These are phyloP conservation scores for Lemur catta DNA, from an alignment of 2,797 vertebrate species.

Conservation along the genomic window DNA sequence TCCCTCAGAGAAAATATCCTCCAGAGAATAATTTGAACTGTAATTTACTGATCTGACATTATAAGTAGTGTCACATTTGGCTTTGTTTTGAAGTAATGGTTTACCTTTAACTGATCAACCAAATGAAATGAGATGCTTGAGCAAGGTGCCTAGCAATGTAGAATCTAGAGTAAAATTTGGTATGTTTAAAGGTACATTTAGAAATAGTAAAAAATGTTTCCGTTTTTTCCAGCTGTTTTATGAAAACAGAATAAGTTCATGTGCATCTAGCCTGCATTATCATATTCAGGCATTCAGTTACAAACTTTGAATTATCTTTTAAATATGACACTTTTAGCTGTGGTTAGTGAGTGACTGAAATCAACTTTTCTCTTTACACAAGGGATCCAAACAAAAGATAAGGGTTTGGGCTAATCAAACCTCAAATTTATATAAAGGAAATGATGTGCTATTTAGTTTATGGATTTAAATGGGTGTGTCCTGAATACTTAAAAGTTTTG, in stretches of 20 bases:
- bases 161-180: neutral
- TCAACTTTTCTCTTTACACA: neutral
- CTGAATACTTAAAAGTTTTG: slow-evolving; percentile 1
- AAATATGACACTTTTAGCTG: neutral
- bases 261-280: neutral
- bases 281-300: slow-evolving; percentile 17
- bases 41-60: neutral
- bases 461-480: neutral
- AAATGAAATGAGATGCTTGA: neutral
- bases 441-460: slow-evolving; percentile 42
- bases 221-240: neutral
- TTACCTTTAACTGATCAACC: neutral
- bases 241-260: neutral
- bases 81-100: neutral
- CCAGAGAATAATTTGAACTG: neutral
- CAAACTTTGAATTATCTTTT: neutral
- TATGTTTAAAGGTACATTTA: neutral
- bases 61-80: neutral
- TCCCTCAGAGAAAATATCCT: neutral
- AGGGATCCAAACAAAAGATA: neutral
- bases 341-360: slow-evolving; percentile 41
- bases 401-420: slow-evolving; percentile 14
- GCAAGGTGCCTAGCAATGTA: neutral
- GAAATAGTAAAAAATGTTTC: neutral
- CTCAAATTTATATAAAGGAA: slow-evolving; percentile 64